Conservation (phyloP, 2,113 vertebrate genomes). For the Thalassarche chlororhynchos region DNA sequence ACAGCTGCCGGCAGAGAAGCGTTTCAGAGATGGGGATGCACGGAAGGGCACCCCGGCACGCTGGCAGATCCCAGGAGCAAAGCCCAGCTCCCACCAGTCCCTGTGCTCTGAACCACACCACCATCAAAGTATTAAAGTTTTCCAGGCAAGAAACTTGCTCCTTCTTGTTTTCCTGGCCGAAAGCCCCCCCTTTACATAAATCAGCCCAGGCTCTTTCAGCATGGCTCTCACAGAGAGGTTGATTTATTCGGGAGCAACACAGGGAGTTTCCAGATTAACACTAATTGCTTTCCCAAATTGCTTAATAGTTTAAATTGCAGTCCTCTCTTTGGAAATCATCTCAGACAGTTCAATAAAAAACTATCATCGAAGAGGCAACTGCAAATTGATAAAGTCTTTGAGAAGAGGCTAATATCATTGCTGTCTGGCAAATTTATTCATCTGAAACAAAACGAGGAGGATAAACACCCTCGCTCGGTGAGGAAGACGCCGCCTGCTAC, state of each 20-base stretch:
- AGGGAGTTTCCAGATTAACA: slow-evolving; percentile 69
- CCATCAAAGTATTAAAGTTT: neutral
- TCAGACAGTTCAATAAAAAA: slow-evolving; percentile 59
- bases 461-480: neutral
- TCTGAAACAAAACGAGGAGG: neutral
- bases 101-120: neutral
- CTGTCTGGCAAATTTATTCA: slow-evolving; percentile 52
- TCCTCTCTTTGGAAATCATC: slow-evolving; percentile 55
- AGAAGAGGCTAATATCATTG: slow-evolving; percentile 14
- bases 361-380: slow-evolving; percentile 46
- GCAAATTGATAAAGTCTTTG: slow-evolving; percentile 61
- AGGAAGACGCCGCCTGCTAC: neutral
- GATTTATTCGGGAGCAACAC: slow-evolving; percentile 64
- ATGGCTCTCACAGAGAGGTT: slow-evolving; percentile 25
- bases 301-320: slow-evolving; percentile 67
- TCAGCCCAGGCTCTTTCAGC: neutral
- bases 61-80: neutral
- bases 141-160: neutral
- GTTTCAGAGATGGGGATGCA: accelerated
- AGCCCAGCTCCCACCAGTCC: accelerated
- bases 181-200: neutral
- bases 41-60: accelerated
- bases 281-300: slow-evolving; percentile 68
- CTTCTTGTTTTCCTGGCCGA: neutral
- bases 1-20: accelerated